Evolutionary conservation across 2,888 invertebrate species (phyloP).

Genomic region (Chrysolina oricalcia): DNA sequence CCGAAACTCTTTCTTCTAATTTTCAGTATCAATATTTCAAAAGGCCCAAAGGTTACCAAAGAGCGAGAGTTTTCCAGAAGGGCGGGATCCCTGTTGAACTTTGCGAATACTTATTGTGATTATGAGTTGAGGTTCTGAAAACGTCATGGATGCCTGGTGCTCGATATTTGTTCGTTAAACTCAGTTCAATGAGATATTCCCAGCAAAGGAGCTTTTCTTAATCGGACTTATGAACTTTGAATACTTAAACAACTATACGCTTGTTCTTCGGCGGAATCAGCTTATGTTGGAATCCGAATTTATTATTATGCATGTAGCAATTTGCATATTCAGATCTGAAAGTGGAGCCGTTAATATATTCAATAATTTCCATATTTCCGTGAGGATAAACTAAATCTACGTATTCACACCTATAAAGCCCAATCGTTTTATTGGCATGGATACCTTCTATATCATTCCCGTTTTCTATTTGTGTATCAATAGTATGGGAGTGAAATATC

Average conservation of each 20-base stretch:
- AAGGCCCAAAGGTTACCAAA: no score
- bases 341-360: neutral
- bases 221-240: slow-evolving; percentile 44
- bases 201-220: slow-evolving; percentile 34
- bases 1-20: no score
- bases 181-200: slow-evolving; percentile 12
- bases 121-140: no score
- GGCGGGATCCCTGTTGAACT: no score
- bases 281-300: slow-evolving; percentile 42
- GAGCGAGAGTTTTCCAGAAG: no score
- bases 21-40: no score
- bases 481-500: no score
- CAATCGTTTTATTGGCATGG: neutral
- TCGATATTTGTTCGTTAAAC: slow-evolving; percentile 20
- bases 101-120: no score
- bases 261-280: slow-evolving; percentile 47
- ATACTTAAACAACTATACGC: slow-evolving; percentile 40
- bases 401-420: neutral
- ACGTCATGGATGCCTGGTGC: neutral
- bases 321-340: slow-evolving; percentile 37
- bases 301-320: slow-evolving; percentile 23
- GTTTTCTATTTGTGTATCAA: no score
- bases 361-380: slow-evolving; percentile 16
- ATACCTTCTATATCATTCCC: no score
- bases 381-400: neutral